These are phyloP conservation scores for Tupiocoris notatus DNA, from an alignment of 2,888 invertebrate genomes.

Conservation along the genomic window DNA sequence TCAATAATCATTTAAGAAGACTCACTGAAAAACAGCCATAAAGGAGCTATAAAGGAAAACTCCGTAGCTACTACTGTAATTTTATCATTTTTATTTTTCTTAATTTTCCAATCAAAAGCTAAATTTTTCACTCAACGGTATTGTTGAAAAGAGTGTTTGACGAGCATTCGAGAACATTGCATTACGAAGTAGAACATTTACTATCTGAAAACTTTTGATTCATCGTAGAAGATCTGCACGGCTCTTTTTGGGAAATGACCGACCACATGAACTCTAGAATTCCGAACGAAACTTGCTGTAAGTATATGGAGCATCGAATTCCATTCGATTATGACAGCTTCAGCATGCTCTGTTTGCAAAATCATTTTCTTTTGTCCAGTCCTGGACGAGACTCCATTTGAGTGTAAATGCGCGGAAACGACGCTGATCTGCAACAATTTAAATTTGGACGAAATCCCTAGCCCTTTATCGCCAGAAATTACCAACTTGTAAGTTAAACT, in stretches of 20 bases:
- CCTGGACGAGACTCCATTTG: not conserved
- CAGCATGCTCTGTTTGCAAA: no score
- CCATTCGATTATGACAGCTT: no score
- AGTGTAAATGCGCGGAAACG: conserved; percentile 29
- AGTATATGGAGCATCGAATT: conserved; percentile 4
- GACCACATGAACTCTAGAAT: conserved; percentile 24
- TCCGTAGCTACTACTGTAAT: no score
- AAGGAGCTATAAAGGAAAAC: no score
- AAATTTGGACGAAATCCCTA: conserved; percentile 52
- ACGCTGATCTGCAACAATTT: conserved; percentile 50
- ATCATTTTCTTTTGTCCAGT: no score
- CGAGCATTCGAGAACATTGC: not conserved
- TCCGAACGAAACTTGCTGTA: conserved; percentile 40
- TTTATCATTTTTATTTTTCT: no score
- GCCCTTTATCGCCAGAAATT: conserved; percentile 51
- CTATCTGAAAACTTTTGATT: not conserved
- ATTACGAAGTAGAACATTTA: not conserved
- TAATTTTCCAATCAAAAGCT: no score
- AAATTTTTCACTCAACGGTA: no score
- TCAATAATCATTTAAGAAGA: no score
- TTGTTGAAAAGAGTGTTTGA: no score
- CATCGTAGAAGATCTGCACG: conserved; percentile 52
- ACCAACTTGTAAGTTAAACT: conserved; percentile 53
- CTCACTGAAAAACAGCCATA: no score
- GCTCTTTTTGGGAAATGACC: conserved; percentile 51